Percentiles rank a stretch among this genome's conserved stretches.
phyloP scores from a whole-genome alignment of 1,140 invertebrate species.

The Drosophila leontia region DNA sequence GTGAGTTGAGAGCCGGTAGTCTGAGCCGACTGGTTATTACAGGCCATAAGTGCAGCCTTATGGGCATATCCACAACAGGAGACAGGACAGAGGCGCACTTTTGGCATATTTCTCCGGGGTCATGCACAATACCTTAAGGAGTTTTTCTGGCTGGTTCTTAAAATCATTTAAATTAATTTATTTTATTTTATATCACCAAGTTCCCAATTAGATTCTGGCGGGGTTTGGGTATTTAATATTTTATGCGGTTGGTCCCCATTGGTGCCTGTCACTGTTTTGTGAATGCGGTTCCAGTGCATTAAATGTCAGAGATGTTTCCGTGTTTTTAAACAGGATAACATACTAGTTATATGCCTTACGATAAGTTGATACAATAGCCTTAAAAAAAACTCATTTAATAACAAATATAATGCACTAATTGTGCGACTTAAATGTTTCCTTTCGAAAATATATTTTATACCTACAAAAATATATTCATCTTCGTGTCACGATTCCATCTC shows the following conservation, averaged over 20 bases:
- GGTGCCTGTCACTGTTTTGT: conserved; percentile 23
- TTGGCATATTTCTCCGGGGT: background rate
- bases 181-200: background rate
- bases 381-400: background rate
- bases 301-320: conserved; percentile 15
- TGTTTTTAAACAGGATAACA: background rate
- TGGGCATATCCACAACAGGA: conserved; percentile 1
- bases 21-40: conserved; percentile 39
- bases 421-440: background rate
- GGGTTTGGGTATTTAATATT: conserved; percentile 3
- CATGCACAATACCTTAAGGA: background rate
- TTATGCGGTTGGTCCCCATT: conserved; percentile 9
- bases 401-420: background rate
- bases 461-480: background rate
- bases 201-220: background rate
- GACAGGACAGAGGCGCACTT: conserved; percentile 10
- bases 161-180: background rate
- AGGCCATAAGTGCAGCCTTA: conserved; percentile 51
- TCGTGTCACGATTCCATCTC: conserved; percentile 16
- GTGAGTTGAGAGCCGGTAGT: conserved; percentile 17
- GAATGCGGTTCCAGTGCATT: conserved; percentile 10
- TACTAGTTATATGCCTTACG: too few species aligned
- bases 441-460: background rate
- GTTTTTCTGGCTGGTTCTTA: too few species aligned
- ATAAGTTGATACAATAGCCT: too few species aligned